These are phyloP conservation scores for Siderastrea siderea DNA, from an alignment of 92 coral and sea anemone genomes.

Conservation along the genomic window DNA sequence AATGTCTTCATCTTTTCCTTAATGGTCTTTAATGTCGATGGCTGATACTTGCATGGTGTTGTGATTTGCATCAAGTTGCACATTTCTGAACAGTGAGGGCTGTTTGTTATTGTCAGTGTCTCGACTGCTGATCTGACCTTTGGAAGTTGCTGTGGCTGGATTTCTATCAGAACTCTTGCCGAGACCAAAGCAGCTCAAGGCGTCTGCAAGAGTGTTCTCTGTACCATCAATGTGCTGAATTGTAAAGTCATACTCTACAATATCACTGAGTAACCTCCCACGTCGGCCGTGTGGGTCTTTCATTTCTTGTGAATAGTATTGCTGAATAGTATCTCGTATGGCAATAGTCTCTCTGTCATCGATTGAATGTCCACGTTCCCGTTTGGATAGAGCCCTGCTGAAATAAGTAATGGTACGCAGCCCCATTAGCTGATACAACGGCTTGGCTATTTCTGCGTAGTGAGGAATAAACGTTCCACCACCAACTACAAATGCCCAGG, in stretches of 20 bases:
- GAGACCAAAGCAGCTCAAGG: conserved; percentile 38
- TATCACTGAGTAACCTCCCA: conserved; percentile 49
- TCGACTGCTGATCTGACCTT: not conserved
- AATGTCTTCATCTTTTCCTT: conserved; percentile 40
- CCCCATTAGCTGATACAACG: conserved; percentile 16
- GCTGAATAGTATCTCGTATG: conserved; percentile 30
- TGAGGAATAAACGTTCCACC: conserved; percentile 44
- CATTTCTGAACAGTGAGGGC: not conserved
- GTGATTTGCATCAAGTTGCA: not conserved
- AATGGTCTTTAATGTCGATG: conserved; percentile 31
- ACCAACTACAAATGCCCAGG: conserved; percentile 52
- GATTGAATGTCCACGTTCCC: conserved; percentile 37
- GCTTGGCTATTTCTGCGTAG: conserved; percentile 46
- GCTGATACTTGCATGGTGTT: not conserved
- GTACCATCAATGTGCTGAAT: conserved; percentile 56
- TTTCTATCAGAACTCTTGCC: not conserved
- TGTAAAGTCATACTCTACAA: conserved; percentile 41
- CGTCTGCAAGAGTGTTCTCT: conserved; percentile 45
- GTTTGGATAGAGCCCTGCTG: conserved; percentile 28
- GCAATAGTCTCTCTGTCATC: conserved; percentile 52
- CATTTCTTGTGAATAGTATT: conserved; percentile 28
- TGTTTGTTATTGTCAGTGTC: not conserved
- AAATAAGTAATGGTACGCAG: conserved; percentile 36
- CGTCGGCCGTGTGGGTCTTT: conserved; percentile 56
- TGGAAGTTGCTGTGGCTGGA: not conserved